Base-by-base conservation (phyloP, 1,140 invertebrate genomes). In the Nasonia vitripennis region DNA sequence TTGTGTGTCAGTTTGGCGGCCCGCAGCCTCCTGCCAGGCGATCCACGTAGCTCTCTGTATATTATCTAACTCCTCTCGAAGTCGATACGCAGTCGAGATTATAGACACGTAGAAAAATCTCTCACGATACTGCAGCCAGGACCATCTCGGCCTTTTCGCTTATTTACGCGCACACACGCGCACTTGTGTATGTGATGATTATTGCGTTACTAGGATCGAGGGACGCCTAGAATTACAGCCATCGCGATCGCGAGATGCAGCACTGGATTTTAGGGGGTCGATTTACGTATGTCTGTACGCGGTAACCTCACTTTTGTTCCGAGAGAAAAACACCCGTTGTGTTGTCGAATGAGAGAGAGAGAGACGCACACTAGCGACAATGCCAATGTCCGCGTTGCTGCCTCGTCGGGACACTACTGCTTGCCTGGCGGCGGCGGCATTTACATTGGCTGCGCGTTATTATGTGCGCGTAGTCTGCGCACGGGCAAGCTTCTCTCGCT, bases 401-500 rank as follows among this genome's bases (percentile, higher is more conserved):
- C 55, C 55, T 62, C 20, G 55, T 62, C 17, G 55, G 7, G 55
- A 7, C 55, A 62, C 55, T 62, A 62, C 55, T 62, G 55, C 55
- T 62, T 1, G 48, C 48, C 48, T 51, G 48, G 14, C 55, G 55
- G 55, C 55, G 20, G 55, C 55, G 55, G 55, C 55, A 62, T 62
- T 62, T 62, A 62, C 20, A 62, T 62, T 62, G 55, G 55, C 55
- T 62, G 55, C 55, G 55, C 55, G 55, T 62, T 62, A 62, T 62
- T 62, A 62, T 62, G 17, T 55, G 51, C 51, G 51, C 51, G 51
- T 55, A 55, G 51, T 55, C 20, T 20, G 55, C 55, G 55, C 55
- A 20, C 55, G 5, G 14, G 12, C 48, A 20, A 62, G 17, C 17
- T 62, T 62, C 17, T 62, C 20, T 45, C 41, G 10, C 41, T 45